Percentiles rank a stretch among this genome's conserved stretches.
Evolutionary conservation across 2,113 vertebrate genomes (phyloP).

Genomic region (Spea multiplicata): DNA sequence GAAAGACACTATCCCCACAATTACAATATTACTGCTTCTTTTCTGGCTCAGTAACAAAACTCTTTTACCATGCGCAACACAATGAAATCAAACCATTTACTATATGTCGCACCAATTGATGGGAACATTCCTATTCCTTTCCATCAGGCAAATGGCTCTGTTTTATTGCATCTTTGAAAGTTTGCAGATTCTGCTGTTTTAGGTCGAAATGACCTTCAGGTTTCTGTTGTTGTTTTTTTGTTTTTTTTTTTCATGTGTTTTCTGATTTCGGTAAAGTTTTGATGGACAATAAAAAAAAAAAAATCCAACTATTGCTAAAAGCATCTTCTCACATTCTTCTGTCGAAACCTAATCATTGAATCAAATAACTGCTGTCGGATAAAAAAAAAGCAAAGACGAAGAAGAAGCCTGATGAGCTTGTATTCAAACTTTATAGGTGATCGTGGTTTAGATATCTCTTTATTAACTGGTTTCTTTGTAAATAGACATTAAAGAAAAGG

Average conservation of each 20-base stretch:
- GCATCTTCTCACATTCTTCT: constrained; percentile 8
- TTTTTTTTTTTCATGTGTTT: background rate
- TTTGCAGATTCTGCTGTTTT: constrained; percentile 34
- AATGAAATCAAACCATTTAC: constrained; percentile 34
- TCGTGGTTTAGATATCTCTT: too few species aligned
- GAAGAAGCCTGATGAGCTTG: too few species aligned
- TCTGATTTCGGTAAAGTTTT: constrained; percentile 23
- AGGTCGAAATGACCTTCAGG: constrained; percentile 31
- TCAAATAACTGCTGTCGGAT: too few species aligned
- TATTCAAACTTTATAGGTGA: too few species aligned
- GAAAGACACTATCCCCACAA: constrained; percentile 21
- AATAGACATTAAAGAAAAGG: too few species aligned
- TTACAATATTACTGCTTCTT: constrained; percentile 13
- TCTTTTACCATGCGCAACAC: constrained; percentile 31
- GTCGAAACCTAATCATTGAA: background rate
- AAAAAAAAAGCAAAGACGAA: too few species aligned
- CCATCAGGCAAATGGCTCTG: constrained; percentile 31
- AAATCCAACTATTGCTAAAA: constrained; percentile 36
- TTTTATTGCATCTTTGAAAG: constrained; percentile 27
- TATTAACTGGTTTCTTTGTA: too few species aligned
- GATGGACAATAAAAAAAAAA: constrained; percentile 25
- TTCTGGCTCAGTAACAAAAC: constrained; percentile 7
- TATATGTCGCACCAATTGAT: constrained; percentile 31
- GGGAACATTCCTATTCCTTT: constrained; percentile 43
- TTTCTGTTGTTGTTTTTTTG: background rate